Conservation (phyloP, 2,797 vertebrate genomes). For the Chrysolophus pictus region DNA sequence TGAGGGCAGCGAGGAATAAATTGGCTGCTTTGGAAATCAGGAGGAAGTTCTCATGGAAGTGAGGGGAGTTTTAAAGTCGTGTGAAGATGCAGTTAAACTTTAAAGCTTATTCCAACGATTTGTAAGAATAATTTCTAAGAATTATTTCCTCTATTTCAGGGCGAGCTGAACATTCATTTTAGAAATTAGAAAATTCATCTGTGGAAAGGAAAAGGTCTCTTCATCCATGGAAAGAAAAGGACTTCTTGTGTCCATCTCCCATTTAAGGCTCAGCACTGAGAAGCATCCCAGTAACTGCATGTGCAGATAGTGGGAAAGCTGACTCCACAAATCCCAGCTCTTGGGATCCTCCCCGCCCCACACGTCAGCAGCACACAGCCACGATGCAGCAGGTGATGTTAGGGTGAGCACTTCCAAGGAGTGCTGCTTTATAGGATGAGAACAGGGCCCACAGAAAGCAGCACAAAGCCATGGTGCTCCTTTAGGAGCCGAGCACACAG, state of each 20-base stretch:
- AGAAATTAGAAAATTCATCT: background rate
- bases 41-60: constrained; percentile 3
- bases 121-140: background rate
- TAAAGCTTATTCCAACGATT: background rate
- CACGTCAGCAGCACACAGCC: too few relatives aligned
- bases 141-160: background rate
- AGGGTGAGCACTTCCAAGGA: too few relatives aligned
- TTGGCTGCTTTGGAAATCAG: background rate
- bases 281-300: background rate
- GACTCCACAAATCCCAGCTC: background rate
- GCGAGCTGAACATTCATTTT: background rate
- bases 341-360: background rate
- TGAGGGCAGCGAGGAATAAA: constrained; percentile 10
- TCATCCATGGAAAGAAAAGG: background rate
- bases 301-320: background rate
- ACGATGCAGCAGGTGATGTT: too few relatives aligned
- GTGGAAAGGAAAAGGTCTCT: background rate
- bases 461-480: background rate
- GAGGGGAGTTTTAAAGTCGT: background rate
- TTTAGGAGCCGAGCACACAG: background rate
- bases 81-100: constrained; percentile 3
- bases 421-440: too few relatives aligned
- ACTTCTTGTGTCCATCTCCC: background rate
- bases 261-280: background rate
- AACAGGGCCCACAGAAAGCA: too few relatives aligned